Conservation (phyloP, 2,797 vertebrate genomes). For the Acomys russatus region DNA sequence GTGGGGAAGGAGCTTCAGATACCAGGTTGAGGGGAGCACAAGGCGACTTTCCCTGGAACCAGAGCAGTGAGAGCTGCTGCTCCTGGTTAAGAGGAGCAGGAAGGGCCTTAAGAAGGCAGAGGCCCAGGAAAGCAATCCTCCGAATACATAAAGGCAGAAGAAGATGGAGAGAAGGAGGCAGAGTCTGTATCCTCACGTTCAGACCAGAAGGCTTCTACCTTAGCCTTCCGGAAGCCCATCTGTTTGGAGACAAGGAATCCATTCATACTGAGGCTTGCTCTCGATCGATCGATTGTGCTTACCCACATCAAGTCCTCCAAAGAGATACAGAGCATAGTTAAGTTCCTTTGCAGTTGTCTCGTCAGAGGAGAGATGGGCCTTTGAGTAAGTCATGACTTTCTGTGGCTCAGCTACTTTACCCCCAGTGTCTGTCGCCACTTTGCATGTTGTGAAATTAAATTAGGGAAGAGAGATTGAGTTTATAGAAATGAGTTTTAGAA, state of each 20-base stretch:
- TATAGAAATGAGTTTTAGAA: constrained; percentile 5
- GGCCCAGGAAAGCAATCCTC: neutral
- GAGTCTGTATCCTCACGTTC: neutral
- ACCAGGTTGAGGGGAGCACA: neutral
- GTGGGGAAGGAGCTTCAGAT: accelerated
- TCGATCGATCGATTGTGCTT: neutral
- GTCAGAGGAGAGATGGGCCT: neutral
- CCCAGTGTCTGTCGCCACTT: neutral
- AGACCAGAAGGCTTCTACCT: neutral
- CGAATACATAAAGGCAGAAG: neutral
- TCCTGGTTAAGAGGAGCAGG: neutral
- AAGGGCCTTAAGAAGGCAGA: neutral
- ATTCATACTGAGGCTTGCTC: neutral
- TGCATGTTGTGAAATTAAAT: constrained; percentile 22
- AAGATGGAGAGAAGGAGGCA: neutral
- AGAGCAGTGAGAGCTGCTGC: neutral
- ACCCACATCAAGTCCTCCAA: neutral
- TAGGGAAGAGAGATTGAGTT: neutral
- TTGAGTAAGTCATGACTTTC: constrained; percentile 17
- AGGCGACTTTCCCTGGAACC: neutral
- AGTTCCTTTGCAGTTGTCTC: neutral
- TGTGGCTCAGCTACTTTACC: constrained; percentile 14
- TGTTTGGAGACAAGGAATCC: neutral
- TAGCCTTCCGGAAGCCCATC: neutral
- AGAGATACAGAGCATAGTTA: neutral